Evolutionary conservation across 2,888 invertebrate genomes (phyloP), one percentile per base, ranked within the genome.

Genomic region (Pyrrhosoma nymphula): DNA sequence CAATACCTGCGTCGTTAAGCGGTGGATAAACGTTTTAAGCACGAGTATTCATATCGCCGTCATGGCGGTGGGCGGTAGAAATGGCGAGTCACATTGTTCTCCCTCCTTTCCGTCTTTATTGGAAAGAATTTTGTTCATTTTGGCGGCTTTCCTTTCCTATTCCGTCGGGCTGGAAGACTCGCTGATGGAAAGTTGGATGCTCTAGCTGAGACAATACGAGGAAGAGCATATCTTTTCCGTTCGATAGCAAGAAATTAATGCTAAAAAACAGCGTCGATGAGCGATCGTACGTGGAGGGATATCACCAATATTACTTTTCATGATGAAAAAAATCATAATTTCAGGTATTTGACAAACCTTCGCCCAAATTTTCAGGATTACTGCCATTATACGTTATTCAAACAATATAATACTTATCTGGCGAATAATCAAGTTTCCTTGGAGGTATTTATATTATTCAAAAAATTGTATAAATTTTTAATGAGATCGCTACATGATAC

Each of bases 21-120:
- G 82, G 35, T 35, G 82, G 82, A 82, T 82, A 82, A 82, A 82
- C 82, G 82, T 82, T 82, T 82, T 82, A 82, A 35, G 82, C 35
- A n/a, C 30, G 30, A 35, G 82, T 30, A 82, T 82, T 82, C 82
- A 82, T 82, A 82, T 82, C 16, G 82, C 82, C 35, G 35, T 12
- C 35, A 35, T 82, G 82, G n/a, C 69, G n/a, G n/a, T n/a, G 69
- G 69, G 20, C 20, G 60, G 18, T 0, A n/a, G 69, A 26, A n/a
- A n/a, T n/a, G 20, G n/a, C n/a, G 69, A 69, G 14, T 18, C 82
- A 35, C 35, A 82, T 82, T 82, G 82, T 82, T 82, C 35, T 26
- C 35, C 30, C 8, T 82, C 18, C 82, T 18, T 16, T 82, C 82
- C 82, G 82, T 82, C 82, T 82, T 82, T 82, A 82, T 82, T 82